A percentile compares a stretch with the other conserved stretches of the same genome.
phyloP scores from a whole-genome alignment of 1,140 invertebrate genomes.

The Philotrypesis tridentata region DNA sequence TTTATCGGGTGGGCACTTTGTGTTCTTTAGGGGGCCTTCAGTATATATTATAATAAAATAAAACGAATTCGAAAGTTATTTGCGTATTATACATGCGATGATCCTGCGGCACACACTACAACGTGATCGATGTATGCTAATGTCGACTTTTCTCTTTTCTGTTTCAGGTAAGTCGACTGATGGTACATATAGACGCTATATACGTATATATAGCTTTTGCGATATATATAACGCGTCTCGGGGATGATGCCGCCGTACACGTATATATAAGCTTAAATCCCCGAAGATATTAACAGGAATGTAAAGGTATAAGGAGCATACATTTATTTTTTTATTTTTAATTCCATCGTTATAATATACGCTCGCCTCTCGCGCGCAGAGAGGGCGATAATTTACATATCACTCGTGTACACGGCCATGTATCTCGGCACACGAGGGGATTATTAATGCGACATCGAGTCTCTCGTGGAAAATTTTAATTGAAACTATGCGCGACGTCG shows the following conservation, averaged over 20 bases:
- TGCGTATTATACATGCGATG: neutral
- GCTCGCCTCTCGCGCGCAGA: no score
- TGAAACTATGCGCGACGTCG: neutral
- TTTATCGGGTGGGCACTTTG: neutral
- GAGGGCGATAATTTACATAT: neutral
- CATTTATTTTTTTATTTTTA: neutral
- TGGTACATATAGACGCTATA: no score
- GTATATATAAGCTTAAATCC: no score
- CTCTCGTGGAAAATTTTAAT: neutral
- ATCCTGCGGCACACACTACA: no score
- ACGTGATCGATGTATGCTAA: neutral
- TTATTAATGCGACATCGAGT: neutral
- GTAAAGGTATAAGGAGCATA: neutral
- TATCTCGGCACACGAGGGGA: neutral
- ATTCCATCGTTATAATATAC: no score
- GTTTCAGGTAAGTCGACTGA: conserved; percentile 31
- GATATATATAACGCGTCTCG: no score
- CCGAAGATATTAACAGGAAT: neutral
- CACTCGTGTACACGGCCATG: neutral
- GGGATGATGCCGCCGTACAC: no score
- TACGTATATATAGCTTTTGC: no score
- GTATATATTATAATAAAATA: neutral
- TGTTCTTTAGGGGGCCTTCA: neutral
- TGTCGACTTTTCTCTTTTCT: neutral
- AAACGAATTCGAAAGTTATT: neutral